These are phyloP conservation scores for Eupithecia tripunctaria DNA, from an alignment of 2,888 invertebrate genomes.

Conservation along the genomic window DNA sequence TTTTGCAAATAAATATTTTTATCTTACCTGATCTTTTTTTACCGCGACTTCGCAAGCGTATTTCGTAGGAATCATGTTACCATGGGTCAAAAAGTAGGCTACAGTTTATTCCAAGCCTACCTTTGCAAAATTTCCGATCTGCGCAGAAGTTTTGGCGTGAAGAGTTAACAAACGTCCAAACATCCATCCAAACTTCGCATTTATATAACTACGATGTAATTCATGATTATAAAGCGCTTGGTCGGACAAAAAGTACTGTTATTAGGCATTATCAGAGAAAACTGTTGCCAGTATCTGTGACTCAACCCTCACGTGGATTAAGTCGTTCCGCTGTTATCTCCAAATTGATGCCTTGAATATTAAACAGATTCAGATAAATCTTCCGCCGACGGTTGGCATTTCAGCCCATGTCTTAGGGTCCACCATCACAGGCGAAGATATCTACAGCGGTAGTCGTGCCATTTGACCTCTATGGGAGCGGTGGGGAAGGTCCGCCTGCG, in stretches of 20 bases:
- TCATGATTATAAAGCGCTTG: background rate
- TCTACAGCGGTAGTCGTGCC: background rate
- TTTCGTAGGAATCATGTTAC: too few relatives aligned
- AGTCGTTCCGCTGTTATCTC: constrained; percentile 23
- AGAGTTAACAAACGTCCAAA: too few relatives aligned
- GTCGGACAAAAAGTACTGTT: background rate
- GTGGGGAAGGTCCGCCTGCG: too few relatives aligned
- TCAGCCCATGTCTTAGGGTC: background rate
- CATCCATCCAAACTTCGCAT: too few relatives aligned
- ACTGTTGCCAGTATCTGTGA: background rate
- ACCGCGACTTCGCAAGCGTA: too few relatives aligned
- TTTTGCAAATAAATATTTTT: too few relatives aligned
- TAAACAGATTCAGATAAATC: constrained; percentile 14
- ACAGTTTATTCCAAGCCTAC: too few relatives aligned
- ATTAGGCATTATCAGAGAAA: background rate
- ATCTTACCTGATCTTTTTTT: too few relatives aligned
- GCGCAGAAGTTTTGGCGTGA: too few relatives aligned
- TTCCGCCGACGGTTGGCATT: background rate
- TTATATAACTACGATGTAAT: background rate
- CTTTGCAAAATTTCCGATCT: too few relatives aligned
- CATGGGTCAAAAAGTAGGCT: too few relatives aligned
- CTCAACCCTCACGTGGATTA: constrained; percentile 21
- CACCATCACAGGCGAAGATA: background rate
- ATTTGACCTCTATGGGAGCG: too few relatives aligned
- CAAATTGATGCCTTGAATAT: constrained; percentile 22